Percentiles rank a stretch among this genome's conserved stretches.
Conservation (phyloP, 2,888 invertebrate genomes). For the Chirona hameri region DNA sequence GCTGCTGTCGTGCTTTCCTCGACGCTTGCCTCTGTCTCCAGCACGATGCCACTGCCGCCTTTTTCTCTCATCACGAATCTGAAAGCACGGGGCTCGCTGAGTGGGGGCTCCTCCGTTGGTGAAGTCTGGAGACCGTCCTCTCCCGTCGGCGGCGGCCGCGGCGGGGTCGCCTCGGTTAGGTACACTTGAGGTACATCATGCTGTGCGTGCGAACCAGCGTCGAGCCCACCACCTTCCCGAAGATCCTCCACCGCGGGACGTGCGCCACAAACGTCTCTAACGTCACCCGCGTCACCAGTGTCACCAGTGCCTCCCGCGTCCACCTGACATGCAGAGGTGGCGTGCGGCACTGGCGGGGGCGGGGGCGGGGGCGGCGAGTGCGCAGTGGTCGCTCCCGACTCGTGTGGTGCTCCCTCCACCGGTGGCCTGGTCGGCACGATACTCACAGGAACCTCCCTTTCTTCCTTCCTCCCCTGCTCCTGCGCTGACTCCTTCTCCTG, state of each 20-base stretch:
- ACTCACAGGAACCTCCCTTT: not conserved
- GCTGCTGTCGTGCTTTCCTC: not conserved
- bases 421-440: not conserved
- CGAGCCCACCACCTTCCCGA: not conserved
- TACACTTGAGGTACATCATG: not conserved
- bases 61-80: constrained; percentile 1
- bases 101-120: not conserved
- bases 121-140: not conserved
- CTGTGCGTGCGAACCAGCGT: not conserved
- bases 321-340: too few relatives aligned
- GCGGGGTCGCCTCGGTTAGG: not conserved
- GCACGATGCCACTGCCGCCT: not conserved
- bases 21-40: not conserved
- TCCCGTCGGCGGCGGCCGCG: not conserved
- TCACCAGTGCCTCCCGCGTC: too few relatives aligned
- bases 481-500: too few relatives aligned
- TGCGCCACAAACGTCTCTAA: too few relatives aligned
- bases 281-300: too few relatives aligned
- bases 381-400: not conserved
- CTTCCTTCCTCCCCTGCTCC: too few relatives aligned
- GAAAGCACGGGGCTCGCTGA: constrained; percentile 1
- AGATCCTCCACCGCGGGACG: too few relatives aligned
- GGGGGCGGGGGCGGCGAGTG: too few relatives aligned
- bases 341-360: too few relatives aligned
- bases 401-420: not conserved